Percentiles rank a stretch among this genome's conserved stretches.
Evolutionary conservation across 2,797 vertebrate species (phyloP).

Genomic region (Channa striata): DNA sequence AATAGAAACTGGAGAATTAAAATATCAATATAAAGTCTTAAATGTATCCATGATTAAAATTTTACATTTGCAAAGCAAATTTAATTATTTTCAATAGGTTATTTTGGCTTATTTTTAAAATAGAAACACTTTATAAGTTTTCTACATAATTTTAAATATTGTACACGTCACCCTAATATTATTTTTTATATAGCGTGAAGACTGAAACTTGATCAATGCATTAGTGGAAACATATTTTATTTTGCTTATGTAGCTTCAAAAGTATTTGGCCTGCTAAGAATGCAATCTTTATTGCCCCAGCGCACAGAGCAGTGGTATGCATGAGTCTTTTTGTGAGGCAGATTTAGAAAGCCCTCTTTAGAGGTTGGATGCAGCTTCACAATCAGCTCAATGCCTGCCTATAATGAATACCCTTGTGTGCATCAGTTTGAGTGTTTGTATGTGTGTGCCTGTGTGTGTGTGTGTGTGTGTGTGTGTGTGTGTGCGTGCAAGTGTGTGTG

Average conservation of each 20-base stretch:
- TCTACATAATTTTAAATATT: not conserved
- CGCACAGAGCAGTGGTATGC: constrained; percentile 82
- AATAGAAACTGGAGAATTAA: constrained; percentile 42
- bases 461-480: constrained; percentile 45
- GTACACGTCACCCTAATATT: not conserved
- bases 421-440: constrained; percentile 73
- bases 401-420: constrained; percentile 85
- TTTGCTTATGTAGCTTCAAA: constrained; percentile 59
- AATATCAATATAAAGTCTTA: too few relatives aligned
- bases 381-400: constrained; percentile 85
- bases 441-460: constrained; percentile 35
- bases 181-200: not conserved
- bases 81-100: not conserved
- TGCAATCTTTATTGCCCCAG: constrained; percentile 79
- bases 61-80: constrained; percentile 28
- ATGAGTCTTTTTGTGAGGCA: constrained; percentile 83
- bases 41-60: constrained; percentile 43
- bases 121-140: not conserved
- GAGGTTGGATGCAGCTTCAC: constrained; percentile 80
- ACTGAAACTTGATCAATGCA: constrained; percentile 13
- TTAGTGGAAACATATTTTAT: constrained; percentile 27
- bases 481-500: too few relatives aligned
- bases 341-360: constrained; percentile 87
- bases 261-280: constrained; percentile 77
- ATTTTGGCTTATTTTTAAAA: not conserved